Percentiles rank a stretch among this genome's conserved stretches.
These are phyloP conservation scores for Diacarnus erythraeanus DNA, from an alignment of 37 sponge, comb jelly and placozoan genomes.

Conservation along the genomic window DNA sequence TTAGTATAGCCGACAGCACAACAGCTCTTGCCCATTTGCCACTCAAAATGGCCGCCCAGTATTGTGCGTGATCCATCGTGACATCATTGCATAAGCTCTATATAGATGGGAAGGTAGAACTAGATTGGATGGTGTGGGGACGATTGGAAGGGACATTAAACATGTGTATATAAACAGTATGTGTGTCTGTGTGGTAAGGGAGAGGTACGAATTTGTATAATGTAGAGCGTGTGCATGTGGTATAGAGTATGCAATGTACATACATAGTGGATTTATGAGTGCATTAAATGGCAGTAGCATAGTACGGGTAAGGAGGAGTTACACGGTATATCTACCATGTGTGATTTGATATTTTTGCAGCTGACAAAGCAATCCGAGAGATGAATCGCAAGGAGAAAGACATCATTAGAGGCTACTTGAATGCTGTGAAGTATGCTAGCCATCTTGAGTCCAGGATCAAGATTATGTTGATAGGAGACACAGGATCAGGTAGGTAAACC, in stretches of 20 bases:
- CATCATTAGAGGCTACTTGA: slow-evolving; percentile 50
- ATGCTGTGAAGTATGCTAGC: slow-evolving; percentile 60
- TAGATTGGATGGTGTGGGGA: no score
- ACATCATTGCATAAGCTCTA: no score
- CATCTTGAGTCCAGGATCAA: slow-evolving; percentile 50
- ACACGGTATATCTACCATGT: no score
- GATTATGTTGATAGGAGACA: slow-evolving; percentile 60
- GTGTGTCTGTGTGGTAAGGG: not conserved
- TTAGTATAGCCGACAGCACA: no score
- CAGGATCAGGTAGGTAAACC: slow-evolving; percentile 45
- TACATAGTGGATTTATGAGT: not conserved
- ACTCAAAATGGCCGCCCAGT: no score
- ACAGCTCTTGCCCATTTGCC: no score
- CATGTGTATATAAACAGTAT: no score
- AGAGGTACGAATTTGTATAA: not conserved
- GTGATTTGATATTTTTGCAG: slow-evolving; percentile 10
- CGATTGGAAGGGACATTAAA: no score
- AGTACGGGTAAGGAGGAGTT: no score
- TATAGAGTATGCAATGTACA: not conserved
- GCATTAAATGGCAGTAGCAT: no score
- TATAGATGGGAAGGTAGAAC: no score
- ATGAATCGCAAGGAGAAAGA: slow-evolving; percentile 75
- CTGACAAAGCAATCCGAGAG: slow-evolving; percentile 61
- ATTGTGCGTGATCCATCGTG: no score
- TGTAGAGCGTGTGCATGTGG: not conserved